Evolutionary conservation across 1,140 invertebrate genomes (phyloP).

Genomic region (Drosophila arawakana): DNA sequence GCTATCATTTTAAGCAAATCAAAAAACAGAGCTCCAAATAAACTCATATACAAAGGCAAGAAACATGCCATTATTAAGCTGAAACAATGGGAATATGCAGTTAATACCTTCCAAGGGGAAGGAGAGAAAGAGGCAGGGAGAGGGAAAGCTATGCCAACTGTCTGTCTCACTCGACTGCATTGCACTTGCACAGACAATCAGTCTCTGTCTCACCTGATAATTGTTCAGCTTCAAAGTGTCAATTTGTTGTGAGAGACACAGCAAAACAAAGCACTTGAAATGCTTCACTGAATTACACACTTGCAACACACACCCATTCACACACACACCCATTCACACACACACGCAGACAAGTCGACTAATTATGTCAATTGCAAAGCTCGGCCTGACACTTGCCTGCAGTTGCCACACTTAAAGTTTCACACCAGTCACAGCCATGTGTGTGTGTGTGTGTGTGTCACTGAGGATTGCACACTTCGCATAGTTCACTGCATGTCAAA

Average conservation of each 20-base stretch:
- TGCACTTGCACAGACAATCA: not conserved
- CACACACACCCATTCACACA: constrained; percentile 14
- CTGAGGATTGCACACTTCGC: constrained; percentile 13
- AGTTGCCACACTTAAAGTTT: constrained; percentile 51
- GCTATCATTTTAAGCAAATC: not conserved
- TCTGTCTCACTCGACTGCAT: not conserved
- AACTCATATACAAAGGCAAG: no score
- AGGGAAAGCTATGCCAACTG: not conserved
- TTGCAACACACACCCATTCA: not conserved
- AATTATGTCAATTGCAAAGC: constrained; percentile 72
- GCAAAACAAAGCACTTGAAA: constrained; percentile 39
- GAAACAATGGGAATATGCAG: no score
- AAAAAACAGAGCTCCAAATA: not conserved
- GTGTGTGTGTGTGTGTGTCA: not conserved
- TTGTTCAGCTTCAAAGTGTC: constrained; percentile 28
- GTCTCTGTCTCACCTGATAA: not conserved
- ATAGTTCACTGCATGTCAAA: constrained; percentile 44
- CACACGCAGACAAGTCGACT: constrained; percentile 30
- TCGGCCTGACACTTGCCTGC: constrained; percentile 53
- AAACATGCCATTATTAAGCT: no score
- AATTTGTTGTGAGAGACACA: constrained; percentile 18
- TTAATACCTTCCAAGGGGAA: no score
- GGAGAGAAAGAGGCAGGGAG: no score
- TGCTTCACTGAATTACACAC: constrained; percentile 36
- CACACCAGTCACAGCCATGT: constrained; percentile 1